A percentile compares a stretch with the other conserved stretches of the same genome.
Evolutionary conservation across 2,888 invertebrate species (phyloP).

Genomic region (Calliopum simillimum): DNA sequence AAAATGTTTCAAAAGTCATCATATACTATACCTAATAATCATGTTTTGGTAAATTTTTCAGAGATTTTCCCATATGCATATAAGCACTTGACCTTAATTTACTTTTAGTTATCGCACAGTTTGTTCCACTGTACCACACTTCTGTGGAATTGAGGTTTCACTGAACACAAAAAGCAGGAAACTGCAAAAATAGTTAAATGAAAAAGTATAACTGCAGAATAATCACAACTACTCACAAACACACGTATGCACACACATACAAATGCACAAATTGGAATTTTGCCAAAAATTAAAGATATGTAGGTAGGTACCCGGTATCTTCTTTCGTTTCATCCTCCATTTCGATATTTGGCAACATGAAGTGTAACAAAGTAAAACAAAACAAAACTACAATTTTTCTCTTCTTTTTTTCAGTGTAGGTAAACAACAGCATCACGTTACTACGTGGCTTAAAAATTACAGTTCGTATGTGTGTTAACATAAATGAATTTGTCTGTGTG

Average conservation of each 20-base stretch:
- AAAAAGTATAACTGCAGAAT: conserved; percentile 33
- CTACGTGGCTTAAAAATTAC: conserved; percentile 44
- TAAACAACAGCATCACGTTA: conserved; percentile 37
- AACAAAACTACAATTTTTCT: too few species aligned
- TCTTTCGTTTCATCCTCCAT: conserved; percentile 6
- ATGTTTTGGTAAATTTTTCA: too few species aligned
- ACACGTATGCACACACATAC: background rate
- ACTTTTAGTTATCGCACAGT: too few species aligned
- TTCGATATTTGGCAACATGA: conserved; percentile 8
- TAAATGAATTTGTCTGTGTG: background rate
- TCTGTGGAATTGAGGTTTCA: too few species aligned
- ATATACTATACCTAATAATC: too few species aligned
- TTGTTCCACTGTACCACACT: too few species aligned
- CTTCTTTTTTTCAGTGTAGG: conserved; percentile 21
- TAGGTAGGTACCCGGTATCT: background rate
- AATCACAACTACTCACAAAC: conserved; percentile 24
- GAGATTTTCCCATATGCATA: too few species aligned
- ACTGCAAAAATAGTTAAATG: conserved; percentile 28
- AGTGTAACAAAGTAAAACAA: too few species aligned
- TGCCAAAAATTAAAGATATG: too few species aligned
- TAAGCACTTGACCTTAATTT: too few species aligned
- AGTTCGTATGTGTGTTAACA: background rate
- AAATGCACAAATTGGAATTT: too few species aligned
- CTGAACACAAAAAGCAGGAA: conserved; percentile 8
- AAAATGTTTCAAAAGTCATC: too few species aligned